Base-by-base conservation (phyloP, 2,888 invertebrate genomes). In the Exephanes ischioxanthus region DNA sequence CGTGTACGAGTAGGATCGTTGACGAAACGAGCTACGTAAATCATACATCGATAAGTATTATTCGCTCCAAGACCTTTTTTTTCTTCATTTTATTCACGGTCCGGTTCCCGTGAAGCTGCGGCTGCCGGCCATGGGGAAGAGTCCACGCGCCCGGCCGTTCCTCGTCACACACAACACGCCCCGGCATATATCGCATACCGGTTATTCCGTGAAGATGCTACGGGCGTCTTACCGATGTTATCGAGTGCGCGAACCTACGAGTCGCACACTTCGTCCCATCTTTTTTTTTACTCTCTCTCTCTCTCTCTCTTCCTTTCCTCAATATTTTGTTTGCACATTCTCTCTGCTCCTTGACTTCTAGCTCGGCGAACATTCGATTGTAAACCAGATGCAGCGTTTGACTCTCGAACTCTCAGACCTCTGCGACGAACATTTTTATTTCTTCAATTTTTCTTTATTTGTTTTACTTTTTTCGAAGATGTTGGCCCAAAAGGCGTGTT, bases 221-320 rank as follows among this genome's bases (percentile, higher is more conserved):
- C 72, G 71, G 58, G 63, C 86, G 86, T 86, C 85, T 89, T 86
- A 80, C 87, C 87, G 89, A 91, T 90, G 87, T 90, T 91, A 91
- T 91, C 91, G 83, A 72, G 30, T 88, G 87, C 83, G 85, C 82
- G 78, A 84, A 78, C 84, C 75, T 61, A 80, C 87, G 67, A 85
- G 80, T 76, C 82, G 70, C 86, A 81, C 87, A 87, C 82, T 84
- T 87, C 80, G 67, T 71, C 63, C 58, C 51, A 37, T 77, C 58
- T 58, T 72, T 68, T 37, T 66, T n/a, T 51, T 33, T 63, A n/a
- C n/a, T n/a, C n/a, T n/a, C n/a, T 66, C 45, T 26, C 70, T 22
- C 37, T 16, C 51, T 76, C 55, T 58, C 41, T 61, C 41, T 33
- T 72, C 53, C 14, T 45, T 16, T 48, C 33, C 61, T 48, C 61